These are phyloP conservation scores for Edolisoma coerulescens DNA, from an alignment of 2,113 vertebrate genomes.

Conservation along the genomic window DNA sequence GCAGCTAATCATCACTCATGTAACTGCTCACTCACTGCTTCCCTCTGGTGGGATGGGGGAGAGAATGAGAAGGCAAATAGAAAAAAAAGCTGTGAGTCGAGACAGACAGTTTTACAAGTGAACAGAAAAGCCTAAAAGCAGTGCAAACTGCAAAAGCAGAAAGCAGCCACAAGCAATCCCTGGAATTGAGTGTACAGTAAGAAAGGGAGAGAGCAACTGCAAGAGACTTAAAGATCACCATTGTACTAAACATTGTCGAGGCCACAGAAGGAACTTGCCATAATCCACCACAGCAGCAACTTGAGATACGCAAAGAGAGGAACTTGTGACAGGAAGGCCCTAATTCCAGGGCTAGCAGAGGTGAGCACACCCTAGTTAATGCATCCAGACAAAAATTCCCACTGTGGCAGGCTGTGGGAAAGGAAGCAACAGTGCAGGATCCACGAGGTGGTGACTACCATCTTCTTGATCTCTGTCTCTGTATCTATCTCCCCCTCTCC, in stretches of 20 bases:
- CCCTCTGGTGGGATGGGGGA: background rate
- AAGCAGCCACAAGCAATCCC: background rate
- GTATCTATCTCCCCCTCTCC: no score
- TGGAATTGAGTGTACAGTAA: background rate
- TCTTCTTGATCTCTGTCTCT: background rate
- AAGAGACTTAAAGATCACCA: background rate
- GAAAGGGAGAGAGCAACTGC: background rate
- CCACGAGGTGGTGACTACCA: fast-evolving
- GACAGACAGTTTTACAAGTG: background rate
- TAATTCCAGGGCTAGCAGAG: background rate
- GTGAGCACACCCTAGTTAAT: background rate
- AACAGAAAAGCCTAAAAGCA: background rate
- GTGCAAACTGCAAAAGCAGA: background rate
- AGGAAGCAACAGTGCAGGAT: background rate
- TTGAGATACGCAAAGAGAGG: background rate
- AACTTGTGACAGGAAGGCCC: background rate
- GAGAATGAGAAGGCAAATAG: background rate
- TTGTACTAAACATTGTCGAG: background rate
- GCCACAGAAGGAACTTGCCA: background rate
- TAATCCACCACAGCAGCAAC: background rate
- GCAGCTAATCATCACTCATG: background rate
- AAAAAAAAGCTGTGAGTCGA: fast-evolving
- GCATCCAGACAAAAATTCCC: background rate
- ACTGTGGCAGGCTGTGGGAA: background rate
- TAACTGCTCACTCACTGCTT: background rate